Percentiles rank a stretch among this genome's conserved stretches.
Conservation (phyloP, 2,113 vertebrate genomes). For the Tachuris rubrigastra region DNA sequence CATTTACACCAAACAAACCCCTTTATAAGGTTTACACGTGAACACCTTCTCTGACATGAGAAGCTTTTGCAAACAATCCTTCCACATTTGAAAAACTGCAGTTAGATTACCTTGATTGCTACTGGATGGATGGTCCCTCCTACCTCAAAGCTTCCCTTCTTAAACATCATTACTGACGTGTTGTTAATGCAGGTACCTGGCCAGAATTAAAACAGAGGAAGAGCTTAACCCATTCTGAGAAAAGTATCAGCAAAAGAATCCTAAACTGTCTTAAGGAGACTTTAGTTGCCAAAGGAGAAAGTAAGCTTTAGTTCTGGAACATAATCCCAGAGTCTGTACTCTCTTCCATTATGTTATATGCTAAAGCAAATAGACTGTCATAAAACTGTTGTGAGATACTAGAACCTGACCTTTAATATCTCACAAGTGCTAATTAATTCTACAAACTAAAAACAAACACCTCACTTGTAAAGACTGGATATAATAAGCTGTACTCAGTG, state of each 20-base stretch:
- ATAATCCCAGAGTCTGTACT: background rate
- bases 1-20: background rate
- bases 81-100: background rate
- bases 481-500: background rate
- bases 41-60: background rate
- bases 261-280: background rate
- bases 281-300: background rate
- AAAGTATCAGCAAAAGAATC: background rate
- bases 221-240: background rate
- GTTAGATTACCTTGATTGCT: constrained; percentile 87
- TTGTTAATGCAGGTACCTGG: constrained; percentile 94
- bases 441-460: background rate
- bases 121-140: constrained; percentile 90
- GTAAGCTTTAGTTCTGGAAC: background rate
- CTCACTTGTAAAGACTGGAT: background rate
- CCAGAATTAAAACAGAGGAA: background rate
- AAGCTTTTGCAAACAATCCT: background rate
- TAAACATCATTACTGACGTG: constrained; percentile 97
- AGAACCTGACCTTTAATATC: background rate
- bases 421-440: background rate
- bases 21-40: background rate
- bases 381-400: background rate
- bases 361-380: background rate
- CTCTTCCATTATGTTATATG: background rate
- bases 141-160: constrained; percentile 95